These are phyloP conservation scores for Galemys pyrenaicus DNA, from an alignment of 2,113 vertebrate species.

Conservation along the genomic window DNA sequence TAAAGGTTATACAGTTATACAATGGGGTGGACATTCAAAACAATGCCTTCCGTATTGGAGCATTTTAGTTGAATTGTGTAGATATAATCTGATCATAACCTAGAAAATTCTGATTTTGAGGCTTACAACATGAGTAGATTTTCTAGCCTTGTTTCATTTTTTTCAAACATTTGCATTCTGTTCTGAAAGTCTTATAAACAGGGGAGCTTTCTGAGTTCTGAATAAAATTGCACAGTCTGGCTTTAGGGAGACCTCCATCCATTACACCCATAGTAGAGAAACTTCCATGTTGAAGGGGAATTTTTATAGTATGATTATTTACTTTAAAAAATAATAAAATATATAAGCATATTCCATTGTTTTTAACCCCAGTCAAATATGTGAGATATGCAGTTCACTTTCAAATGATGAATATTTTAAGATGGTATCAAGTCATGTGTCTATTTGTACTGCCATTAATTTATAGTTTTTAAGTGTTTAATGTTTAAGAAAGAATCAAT, in stretches of 20 bases:
- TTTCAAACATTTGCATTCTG: neutral
- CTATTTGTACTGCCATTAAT: neutral
- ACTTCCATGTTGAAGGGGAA: neutral
- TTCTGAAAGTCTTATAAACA: neutral
- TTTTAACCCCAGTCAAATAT: neutral
- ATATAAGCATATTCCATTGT: neutral
- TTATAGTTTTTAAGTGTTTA: neutral
- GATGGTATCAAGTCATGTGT: neutral
- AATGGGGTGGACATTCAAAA: neutral
- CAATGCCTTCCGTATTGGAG: neutral
- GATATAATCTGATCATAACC: neutral
- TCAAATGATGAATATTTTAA: neutral
- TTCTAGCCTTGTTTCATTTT: neutral
- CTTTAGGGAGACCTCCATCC: neutral
- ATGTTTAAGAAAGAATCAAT: neutral
- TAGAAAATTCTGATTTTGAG: slow-evolving; percentile 6
- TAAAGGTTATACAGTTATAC: neutral
- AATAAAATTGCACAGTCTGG: neutral
- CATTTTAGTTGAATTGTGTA: neutral
- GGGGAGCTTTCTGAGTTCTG: neutral
- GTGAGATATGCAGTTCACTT: neutral
- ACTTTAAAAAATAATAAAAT: neutral
- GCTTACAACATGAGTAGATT: neutral
- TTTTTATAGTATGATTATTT: neutral
- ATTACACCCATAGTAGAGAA: neutral